phyloP scores from a whole-genome alignment of 2,113 vertebrate species.

The Hoplias malabaricus region DNA sequence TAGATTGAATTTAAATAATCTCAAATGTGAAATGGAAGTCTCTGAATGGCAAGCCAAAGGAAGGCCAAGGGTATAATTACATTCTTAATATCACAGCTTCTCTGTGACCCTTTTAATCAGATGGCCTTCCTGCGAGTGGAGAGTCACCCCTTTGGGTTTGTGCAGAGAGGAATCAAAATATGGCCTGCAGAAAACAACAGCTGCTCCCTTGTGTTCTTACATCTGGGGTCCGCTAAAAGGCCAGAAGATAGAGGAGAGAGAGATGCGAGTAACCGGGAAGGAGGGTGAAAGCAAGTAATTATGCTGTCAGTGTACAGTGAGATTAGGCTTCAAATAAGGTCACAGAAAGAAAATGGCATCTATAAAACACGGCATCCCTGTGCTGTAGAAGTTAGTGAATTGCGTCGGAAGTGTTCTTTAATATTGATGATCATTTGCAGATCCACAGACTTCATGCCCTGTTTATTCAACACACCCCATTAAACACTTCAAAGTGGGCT shows the following conservation, averaged over 20 bases:
- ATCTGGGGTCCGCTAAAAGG: conserved; percentile 25
- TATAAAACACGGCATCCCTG: not conserved
- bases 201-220: conserved; percentile 8
- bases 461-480: not conserved
- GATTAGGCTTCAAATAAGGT: not conserved
- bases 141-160: not conserved
- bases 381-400: not conserved
- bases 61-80: not conserved
- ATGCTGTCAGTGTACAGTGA: not conserved
- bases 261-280: not conserved
- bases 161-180: not conserved
- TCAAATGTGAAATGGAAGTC: no score
- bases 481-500: not conserved
- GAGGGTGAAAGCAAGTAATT: conserved; percentile 3
- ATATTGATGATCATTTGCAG: not conserved
- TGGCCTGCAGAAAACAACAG: conserved; percentile 10
- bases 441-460: not conserved
- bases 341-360: not conserved
- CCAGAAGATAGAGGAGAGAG: not conserved
- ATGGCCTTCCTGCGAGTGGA: conserved; percentile 7
- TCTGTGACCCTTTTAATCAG: not conserved
- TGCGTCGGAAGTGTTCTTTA: not conserved
- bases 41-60: not conserved
- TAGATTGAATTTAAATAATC: no score
- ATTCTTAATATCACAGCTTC: not conserved